These are phyloP conservation scores for Drosophila siamana DNA, from an alignment of 2,888 invertebrate genomes.

Conservation along the genomic window DNA sequence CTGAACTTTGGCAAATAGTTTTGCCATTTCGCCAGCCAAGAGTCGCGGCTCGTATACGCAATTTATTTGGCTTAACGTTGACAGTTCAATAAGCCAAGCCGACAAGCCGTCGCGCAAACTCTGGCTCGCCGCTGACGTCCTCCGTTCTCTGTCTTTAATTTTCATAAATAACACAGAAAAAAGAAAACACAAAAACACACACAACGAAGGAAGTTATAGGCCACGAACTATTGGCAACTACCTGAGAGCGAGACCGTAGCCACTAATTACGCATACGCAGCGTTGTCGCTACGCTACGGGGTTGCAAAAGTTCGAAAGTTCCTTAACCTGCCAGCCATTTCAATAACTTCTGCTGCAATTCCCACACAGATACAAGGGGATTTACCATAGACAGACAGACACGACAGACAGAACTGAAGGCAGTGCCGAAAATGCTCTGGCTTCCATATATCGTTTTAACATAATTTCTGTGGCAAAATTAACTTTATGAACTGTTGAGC, in stretches of 20 bases:
- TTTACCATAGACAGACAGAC: constrained; percentile 26
- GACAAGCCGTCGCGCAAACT: constrained; percentile 6
- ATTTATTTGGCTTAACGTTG: constrained; percentile 80
- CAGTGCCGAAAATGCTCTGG: constrained; percentile 48
- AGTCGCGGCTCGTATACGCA: constrained; percentile 57
- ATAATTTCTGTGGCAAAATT: constrained; percentile 83
- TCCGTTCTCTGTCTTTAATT: constrained; percentile 74
- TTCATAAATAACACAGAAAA: constrained; percentile 73
- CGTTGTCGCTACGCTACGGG: constrained; percentile 44
- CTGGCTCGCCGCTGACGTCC: background rate
- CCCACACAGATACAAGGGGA: constrained; percentile 54
- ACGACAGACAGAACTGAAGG: background rate
- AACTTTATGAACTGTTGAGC: constrained; percentile 84
- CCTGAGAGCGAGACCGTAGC: constrained; percentile 56
- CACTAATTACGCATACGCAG: constrained; percentile 83
- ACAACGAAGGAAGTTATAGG: constrained; percentile 52
- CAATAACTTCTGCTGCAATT: constrained; percentile 78
- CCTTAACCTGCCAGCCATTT: constrained; percentile 69
- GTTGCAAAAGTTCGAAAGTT: constrained; percentile 71
- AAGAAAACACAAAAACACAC: too few relatives aligned
- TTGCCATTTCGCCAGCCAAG: constrained; percentile 44
- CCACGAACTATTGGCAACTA: constrained; percentile 58
- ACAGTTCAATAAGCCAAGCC: constrained; percentile 77
- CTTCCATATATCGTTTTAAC: constrained; percentile 82
- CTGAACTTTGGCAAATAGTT: constrained; percentile 71